phyloP scores from a whole-genome alignment of 2,888 invertebrate genomes.

The Dasysyrphus tricinctus region DNA sequence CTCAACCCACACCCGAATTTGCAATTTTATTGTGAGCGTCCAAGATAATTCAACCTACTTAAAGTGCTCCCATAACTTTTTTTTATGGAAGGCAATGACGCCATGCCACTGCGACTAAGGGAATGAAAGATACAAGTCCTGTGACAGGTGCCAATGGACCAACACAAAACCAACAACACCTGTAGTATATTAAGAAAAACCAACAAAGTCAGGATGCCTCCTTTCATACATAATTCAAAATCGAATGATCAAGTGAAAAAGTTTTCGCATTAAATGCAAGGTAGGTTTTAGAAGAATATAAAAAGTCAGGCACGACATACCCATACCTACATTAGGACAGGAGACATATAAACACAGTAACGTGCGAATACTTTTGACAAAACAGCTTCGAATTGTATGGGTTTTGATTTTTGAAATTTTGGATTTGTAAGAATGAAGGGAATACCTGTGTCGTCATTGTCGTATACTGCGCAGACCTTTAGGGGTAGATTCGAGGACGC shows the following conservation, averaged over 20 bases:
- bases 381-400: background rate
- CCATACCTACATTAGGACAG: slow-evolving; percentile 7
- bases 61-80: slow-evolving; percentile 57
- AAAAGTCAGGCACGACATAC: slow-evolving; percentile 22
- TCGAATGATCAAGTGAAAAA: slow-evolving; percentile 71
- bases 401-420: too few relatives aligned
- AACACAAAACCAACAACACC: slow-evolving; percentile 35
- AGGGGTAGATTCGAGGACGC: too few relatives aligned
- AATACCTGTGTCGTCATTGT: too few relatives aligned
- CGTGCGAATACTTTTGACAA: background rate
- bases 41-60: slow-evolving; percentile 39
- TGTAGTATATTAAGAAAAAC: slow-evolving; percentile 19
- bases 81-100: slow-evolving; percentile 22
- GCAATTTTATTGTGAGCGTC: slow-evolving; percentile 58
- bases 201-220: slow-evolving; percentile 29
- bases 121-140: slow-evolving; percentile 36
- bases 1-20: slow-evolving; percentile 35
- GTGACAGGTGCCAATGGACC: slow-evolving; percentile 64
- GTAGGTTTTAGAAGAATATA: slow-evolving; percentile 17
- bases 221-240: slow-evolving; percentile 73
- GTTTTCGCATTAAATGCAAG: slow-evolving; percentile 69
- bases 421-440: too few relatives aligned
- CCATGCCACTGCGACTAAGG: background rate
- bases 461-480: too few relatives aligned
- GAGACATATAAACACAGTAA: background rate